phyloP scores from a whole-genome alignment of 1,140 invertebrate species.

The Stegodyphus dumicola region DNA sequence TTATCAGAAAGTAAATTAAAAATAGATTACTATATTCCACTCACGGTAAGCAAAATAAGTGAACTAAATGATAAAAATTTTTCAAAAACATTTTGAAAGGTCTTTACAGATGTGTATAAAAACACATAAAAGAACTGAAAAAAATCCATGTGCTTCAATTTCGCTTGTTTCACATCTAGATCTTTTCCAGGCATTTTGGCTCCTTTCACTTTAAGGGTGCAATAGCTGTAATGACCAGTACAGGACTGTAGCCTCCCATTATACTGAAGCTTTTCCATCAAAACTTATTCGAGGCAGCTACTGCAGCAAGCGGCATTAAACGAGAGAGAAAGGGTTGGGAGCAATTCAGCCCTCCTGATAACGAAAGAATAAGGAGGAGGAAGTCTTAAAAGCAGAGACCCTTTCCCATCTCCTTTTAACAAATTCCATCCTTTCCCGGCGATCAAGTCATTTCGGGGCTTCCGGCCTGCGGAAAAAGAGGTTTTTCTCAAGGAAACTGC shows the following conservation, averaged over 20 bases:
- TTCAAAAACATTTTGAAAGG: too few species aligned
- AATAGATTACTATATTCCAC: too few species aligned
- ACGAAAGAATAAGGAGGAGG: background rate
- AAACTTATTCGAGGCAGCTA: background rate
- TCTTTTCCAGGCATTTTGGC: too few species aligned
- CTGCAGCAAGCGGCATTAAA: background rate
- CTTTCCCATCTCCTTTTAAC: constrained; percentile 35
- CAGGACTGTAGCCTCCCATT: background rate
- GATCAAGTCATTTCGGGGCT: constrained; percentile 49
- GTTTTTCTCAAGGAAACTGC: constrained; percentile 57
- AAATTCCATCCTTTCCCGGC: constrained; percentile 42
- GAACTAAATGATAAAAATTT: too few species aligned
- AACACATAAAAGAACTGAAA: too few species aligned
- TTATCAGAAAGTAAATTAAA: too few species aligned
- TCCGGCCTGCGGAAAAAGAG: constrained; percentile 58
- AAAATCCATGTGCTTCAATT: too few species aligned
- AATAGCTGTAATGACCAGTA: too few species aligned
- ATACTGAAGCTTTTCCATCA: background rate
- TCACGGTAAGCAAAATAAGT: too few species aligned
- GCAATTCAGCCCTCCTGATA: constrained; percentile 12
- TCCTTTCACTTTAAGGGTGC: too few species aligned
- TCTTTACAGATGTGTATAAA: too few species aligned
- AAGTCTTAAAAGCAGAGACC: constrained; percentile 1
- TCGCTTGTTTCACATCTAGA: too few species aligned
- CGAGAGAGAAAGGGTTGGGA: constrained; percentile 1